Percentiles rank a stretch among this genome's conserved stretches.
phyloP scores from a whole-genome alignment of 2,797 vertebrate species.

The Acanthornis magna region DNA sequence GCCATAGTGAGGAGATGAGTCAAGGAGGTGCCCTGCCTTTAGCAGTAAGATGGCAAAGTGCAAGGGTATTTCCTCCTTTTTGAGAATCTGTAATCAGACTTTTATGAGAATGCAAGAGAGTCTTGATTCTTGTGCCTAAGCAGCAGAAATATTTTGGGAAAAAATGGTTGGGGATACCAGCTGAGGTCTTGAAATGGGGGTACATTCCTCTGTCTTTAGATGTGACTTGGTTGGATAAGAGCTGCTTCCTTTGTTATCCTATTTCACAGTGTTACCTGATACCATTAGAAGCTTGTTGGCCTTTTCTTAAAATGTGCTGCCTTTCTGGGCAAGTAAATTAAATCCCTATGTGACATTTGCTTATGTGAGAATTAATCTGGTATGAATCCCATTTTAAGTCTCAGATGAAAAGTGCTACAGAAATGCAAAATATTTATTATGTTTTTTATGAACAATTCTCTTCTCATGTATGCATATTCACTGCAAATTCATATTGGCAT shows the following conservation, averaged over 20 bases:
- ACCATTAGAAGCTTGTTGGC: neutral
- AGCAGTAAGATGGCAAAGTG: neutral
- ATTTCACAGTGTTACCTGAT: neutral
- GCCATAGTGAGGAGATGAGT: neutral
- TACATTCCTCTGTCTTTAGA: neutral
- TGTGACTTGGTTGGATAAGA: neutral
- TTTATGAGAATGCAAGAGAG: neutral
- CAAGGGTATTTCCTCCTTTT: neutral
- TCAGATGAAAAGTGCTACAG: neutral
- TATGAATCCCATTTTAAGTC: neutral
- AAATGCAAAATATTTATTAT: conserved; percentile 14
- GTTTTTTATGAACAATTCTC: neutral
- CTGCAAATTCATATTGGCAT: neutral
- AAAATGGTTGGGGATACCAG: neutral
- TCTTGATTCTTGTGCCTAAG: neutral
- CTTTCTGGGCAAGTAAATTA: neutral
- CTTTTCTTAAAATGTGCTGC: neutral
- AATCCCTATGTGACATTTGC: neutral
- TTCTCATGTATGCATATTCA: neutral
- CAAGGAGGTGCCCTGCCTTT: neutral
- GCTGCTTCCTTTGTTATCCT: neutral
- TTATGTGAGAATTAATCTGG: neutral
- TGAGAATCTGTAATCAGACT: neutral
- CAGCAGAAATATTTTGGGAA: neutral
- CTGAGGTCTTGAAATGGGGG: neutral